Evolutionary conservation across 1,140 invertebrate species (phyloP), one percentile per base, ranked within the genome.

Genomic region (Rhagoletis pomonella): DNA sequence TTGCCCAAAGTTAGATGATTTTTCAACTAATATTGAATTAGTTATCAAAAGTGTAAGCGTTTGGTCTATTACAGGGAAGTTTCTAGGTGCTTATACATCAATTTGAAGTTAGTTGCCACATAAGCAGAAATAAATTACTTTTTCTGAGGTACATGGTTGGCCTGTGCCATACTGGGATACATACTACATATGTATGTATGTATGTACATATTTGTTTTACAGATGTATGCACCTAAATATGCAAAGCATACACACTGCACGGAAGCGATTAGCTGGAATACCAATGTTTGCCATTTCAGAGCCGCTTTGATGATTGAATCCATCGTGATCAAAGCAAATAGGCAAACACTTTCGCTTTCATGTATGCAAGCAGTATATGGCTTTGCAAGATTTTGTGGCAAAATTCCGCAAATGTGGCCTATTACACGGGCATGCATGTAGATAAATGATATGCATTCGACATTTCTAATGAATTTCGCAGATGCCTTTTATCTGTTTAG

Each of bases 261-360:
- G 50, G 0, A 62, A 9, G 12, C 17, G 55, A 29, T 81, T 81
- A 81, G 44, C 73, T 81, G 73, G 73, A 81, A 81, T 29, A 81
- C 55, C 19, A 1, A 29, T 81, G 47, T 58, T 55, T 19, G 17
- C 7, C 10, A 58, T 55, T 81, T 55, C n/a, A n/a, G 17, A 55
- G 44, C 9, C 4, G 73, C 73, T 81, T 81, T 81, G 73, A 81
- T 81, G 73, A 81, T 55, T 81, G 47, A 81, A 19, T 29, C 47
- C 12, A 81, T 81, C 50, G 47, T 55, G 73, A 81, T 81, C 73
- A 81, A 81, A 81, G 73, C 73, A 81, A 81, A 81, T 81, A 50
- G 19, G 17, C n/a, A 19, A n/a, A 42, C 19, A 81, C 73, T 81
- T 29, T 55, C 44, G 17, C 17, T 50, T 55, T 81, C 47, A 19